Evolutionary conservation across 2,113 vertebrate genomes (phyloP), one percentile per base, ranked within the genome.

Genomic region (Osmerus mordax): DNA sequence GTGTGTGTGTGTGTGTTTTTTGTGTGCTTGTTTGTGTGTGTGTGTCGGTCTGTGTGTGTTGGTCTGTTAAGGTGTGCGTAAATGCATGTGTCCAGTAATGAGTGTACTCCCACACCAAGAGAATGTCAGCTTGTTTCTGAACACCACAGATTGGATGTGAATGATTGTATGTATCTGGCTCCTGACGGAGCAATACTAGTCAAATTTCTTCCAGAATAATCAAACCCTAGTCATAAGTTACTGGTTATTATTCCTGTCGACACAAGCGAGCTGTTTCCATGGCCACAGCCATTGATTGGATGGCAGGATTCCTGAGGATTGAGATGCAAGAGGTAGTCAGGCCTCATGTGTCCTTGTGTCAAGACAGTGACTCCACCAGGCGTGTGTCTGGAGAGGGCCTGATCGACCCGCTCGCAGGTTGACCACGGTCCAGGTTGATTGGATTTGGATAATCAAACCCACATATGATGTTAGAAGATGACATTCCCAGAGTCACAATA

Each of bases 241-340:
- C 41, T 47, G 7, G 41, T 47, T 47, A 47, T 47, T 2, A 36
- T 36, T 36, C 29, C 36, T 11, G 41, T 1, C 1, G 41, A 47
- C 7, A 47, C 6, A 9, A 79, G 82, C 78, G 77, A 87, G 83
- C 85, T 73, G 81, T 88, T 84, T 81, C 79, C 84, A 78, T 86
- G 82, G 84, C 66, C 83, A 84, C 86, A 72, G 88, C 18, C 78
- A 88, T 87, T 83, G 83, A 83, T 84, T 68, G 21, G 63, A 59
- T 67, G 61, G 82, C 64, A 58, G 74, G 72, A 71, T 84, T 83
- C 86, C 71, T 64, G 65, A 71, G 73, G 83, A 87, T 78, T 78
- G 75, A 81, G 82, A 80, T 82, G 70, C 78, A 71, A 41, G 29
- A 28, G 71, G 73, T 81, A 78, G 78, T 9, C 8, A 41, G 29